Conservation (phyloP, 2,797 vertebrate genomes). For the Galago senegalensis region DNA sequence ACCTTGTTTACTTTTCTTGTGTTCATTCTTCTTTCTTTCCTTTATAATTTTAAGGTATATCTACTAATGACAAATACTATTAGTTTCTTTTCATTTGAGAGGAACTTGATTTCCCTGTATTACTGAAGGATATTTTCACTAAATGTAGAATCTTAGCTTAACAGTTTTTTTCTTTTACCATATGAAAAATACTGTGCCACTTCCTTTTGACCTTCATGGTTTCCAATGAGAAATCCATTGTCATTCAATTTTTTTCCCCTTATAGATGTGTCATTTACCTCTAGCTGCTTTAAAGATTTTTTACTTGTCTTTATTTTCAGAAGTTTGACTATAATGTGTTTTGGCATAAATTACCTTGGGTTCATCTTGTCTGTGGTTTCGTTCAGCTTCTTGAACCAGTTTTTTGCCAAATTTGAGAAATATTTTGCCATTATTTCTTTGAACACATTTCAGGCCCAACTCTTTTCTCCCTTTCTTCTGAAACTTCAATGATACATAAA, state of each 20-base stretch:
- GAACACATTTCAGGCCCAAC: too few species aligned
- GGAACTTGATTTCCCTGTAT: not conserved
- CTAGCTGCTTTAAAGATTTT: not conserved
- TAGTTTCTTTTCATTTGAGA: not conserved
- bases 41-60: not conserved
- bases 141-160: not conserved
- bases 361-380: not conserved
- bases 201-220: not conserved
- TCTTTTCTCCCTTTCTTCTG: too few species aligned
- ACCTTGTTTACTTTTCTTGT: not conserved
- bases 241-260: not conserved
- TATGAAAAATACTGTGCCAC: not conserved
- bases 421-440: too few species aligned
- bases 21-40: not conserved
- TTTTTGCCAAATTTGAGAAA: not conserved
- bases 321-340: not conserved
- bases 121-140: not conserved
- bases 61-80: not conserved
- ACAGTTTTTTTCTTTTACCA: not conserved
- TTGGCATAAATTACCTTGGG: not conserved
- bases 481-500: not conserved
- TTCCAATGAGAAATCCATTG: not conserved
- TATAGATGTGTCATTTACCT: not conserved
- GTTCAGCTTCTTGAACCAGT: not conserved
- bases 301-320: not conserved